Conservation (phyloP, 2,113 vertebrate species). For the Monopterus albus region DNA sequence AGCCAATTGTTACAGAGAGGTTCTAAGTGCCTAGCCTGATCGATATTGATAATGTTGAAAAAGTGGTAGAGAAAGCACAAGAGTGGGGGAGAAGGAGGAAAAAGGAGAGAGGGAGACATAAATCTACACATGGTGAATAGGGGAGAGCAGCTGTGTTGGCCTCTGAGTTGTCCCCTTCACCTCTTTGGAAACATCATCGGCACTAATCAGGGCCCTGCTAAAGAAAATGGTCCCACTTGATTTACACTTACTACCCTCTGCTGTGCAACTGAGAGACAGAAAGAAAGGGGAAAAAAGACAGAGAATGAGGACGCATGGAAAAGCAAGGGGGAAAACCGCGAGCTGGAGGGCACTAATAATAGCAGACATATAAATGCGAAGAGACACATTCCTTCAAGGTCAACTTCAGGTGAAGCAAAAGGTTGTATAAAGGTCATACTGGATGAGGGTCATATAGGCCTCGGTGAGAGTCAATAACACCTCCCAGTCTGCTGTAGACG, state of each 20-base stretch:
- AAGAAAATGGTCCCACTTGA: constrained; percentile 84
- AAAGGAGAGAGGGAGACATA: constrained; percentile 82
- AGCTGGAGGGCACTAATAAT: constrained; percentile 61
- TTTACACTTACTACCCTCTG: constrained; percentile 81
- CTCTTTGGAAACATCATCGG: constrained; percentile 88
- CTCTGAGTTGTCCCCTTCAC: constrained; percentile 81
- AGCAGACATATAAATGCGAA: constrained; percentile 69
- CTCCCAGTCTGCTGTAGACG: constrained; percentile 87
- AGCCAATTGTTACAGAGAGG: constrained; percentile 92
- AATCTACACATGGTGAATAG: constrained; percentile 87
- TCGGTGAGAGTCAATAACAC: constrained; percentile 96
- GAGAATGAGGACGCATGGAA: constrained; percentile 27
- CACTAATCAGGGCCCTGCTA: constrained; percentile 86
- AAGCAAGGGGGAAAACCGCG: constrained; percentile 9
- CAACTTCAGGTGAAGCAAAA: constrained; percentile 95
- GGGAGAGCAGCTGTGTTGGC: constrained; percentile 86
- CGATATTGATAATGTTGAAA: constrained; percentile 95
- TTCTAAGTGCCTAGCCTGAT: constrained; percentile 89
- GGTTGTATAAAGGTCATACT: constrained; percentile 95
- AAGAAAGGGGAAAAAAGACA: constrained; percentile 66
- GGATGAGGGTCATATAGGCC: constrained; percentile 89
- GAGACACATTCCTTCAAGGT: constrained; percentile 93
- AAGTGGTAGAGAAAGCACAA: constrained; percentile 85
- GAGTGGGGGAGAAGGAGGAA: constrained; percentile 60
- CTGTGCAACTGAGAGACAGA: constrained; percentile 47